Evolutionary conservation across 2,113 vertebrate genomes (phyloP).

Genomic region (Nesospiza acunhae): DNA sequence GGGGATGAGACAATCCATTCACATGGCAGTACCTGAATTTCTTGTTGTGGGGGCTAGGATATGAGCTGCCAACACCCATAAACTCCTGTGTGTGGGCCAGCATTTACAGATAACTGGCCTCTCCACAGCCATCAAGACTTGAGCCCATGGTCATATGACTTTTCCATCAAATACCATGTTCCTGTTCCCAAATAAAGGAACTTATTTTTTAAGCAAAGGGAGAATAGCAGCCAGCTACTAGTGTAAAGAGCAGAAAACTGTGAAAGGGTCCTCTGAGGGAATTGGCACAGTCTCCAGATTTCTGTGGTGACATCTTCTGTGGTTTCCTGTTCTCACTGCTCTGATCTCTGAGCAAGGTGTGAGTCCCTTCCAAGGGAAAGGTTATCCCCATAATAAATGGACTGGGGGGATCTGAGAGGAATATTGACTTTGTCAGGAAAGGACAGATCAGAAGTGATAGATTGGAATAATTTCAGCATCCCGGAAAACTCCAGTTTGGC

Average conservation of each 20-base stretch:
- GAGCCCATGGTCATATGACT: not conserved
- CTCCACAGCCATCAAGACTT: not conserved
- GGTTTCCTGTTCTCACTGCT: not conserved
- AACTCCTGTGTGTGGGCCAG: not conserved
- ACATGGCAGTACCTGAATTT: accelerated
- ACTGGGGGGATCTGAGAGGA: not conserved
- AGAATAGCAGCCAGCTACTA: not conserved
- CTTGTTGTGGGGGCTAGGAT: not conserved
- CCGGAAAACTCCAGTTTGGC: not conserved
- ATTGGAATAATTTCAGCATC: not conserved
- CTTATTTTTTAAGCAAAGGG: not conserved
- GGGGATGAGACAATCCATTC: not conserved
- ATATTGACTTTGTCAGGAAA: conserved; percentile 19
- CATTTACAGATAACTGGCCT: not conserved
- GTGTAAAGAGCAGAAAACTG: not conserved
- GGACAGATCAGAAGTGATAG: not conserved
- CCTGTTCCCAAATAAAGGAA: not conserved
- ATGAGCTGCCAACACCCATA: not conserved
- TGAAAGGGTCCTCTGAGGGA: not conserved
- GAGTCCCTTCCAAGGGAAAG: not conserved
- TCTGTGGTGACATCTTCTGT: not conserved
- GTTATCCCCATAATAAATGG: conserved; percentile 16
- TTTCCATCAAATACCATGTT: not conserved
- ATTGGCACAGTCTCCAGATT: not conserved
- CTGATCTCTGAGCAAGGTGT: not conserved